Evolutionary conservation across 1,140 invertebrate species (phyloP).

Genomic region (Drosophila melanica): DNA sequence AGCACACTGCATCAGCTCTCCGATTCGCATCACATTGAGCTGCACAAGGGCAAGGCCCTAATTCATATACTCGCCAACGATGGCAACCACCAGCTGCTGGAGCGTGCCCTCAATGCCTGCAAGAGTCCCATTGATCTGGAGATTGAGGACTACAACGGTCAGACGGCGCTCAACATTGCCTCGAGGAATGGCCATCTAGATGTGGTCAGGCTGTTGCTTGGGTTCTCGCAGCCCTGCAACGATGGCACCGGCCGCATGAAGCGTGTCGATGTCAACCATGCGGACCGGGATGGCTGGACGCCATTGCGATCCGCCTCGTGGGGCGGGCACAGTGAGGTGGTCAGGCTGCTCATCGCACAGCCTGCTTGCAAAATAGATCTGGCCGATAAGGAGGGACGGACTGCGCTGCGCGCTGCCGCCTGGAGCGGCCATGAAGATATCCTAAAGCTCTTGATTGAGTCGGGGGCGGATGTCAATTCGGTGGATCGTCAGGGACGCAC

Average conservation of each 20-base stretch:
- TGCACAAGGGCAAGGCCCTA: conserved; percentile 87
- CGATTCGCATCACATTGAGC: conserved; percentile 85
- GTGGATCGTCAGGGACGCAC: conserved; percentile 94
- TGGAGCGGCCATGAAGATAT: conserved; percentile 94
- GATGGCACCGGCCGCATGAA: conserved; percentile 85
- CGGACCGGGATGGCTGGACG: conserved; percentile 95
- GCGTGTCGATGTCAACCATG: conserved; percentile 91
- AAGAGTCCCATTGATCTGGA: conserved; percentile 86
- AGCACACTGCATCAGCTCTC: conserved; percentile 79
- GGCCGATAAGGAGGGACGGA: conserved; percentile 89
- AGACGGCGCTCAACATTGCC: conserved; percentile 93
- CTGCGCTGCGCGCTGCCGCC: conserved; percentile 91
- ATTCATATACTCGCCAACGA: conserved; percentile 91
- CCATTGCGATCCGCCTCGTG: conserved; percentile 94
- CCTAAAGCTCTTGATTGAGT: conserved; percentile 88
- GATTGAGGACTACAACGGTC: conserved; percentile 89
- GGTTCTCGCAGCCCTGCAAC: conserved; percentile 74
- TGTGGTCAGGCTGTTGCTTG: conserved; percentile 87
- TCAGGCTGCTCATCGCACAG: conserved; percentile 91
- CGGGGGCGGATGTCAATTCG: conserved; percentile 90
- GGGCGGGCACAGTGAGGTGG: conserved; percentile 96
- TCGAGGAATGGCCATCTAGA: conserved; percentile 91
- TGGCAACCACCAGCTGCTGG: conserved; percentile 88
- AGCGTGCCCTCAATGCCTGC: conserved; percentile 87
- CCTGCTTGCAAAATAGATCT: conserved; percentile 91